These are phyloP conservation scores for Ameiurus melas DNA, from an alignment of 2,113 vertebrate genomes.

Conservation along the genomic window DNA sequence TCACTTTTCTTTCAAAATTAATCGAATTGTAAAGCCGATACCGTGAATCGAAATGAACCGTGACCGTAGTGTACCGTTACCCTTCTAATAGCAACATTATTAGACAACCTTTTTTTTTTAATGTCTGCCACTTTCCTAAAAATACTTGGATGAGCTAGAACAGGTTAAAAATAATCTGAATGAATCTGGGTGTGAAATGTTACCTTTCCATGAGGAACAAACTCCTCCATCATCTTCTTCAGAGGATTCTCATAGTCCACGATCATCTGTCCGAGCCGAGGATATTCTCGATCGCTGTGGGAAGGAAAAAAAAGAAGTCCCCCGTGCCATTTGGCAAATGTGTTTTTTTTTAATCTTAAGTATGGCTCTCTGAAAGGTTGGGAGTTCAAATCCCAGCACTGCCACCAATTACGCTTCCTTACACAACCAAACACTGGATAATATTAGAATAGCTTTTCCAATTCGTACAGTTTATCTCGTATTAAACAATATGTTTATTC, in stretches of 20 bases:
- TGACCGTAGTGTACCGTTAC: not conserved
- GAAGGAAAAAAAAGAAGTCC: conserved; percentile 36
- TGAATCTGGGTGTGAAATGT: not conserved
- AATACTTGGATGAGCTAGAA: not conserved
- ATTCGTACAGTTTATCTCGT: not conserved
- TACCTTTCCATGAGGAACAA: conserved; percentile 98
- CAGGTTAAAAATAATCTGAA: not conserved
- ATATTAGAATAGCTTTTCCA: not conserved
- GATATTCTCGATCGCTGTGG: conserved; percentile 93
- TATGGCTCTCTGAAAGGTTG: not conserved
- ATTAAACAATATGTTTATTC: conserved; percentile 37
- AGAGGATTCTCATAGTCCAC: conserved; percentile 98
- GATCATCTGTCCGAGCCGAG: conserved; percentile 97
- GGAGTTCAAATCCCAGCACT: not conserved
- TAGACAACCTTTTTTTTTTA: not conserved
- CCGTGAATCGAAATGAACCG: not conserved
- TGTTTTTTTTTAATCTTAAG: not conserved
- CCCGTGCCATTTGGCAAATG: not conserved
- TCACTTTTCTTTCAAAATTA: not conserved
- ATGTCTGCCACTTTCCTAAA: not conserved
- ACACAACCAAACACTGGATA: not conserved
- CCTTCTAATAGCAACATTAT: not conserved
- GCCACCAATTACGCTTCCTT: not conserved
- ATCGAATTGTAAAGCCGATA: not conserved
- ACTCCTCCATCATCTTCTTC: conserved; percentile 99